These are phyloP conservation scores for Rhingia rostrata DNA, from an alignment of 2,888 invertebrate species.

Conservation along the genomic window DNA sequence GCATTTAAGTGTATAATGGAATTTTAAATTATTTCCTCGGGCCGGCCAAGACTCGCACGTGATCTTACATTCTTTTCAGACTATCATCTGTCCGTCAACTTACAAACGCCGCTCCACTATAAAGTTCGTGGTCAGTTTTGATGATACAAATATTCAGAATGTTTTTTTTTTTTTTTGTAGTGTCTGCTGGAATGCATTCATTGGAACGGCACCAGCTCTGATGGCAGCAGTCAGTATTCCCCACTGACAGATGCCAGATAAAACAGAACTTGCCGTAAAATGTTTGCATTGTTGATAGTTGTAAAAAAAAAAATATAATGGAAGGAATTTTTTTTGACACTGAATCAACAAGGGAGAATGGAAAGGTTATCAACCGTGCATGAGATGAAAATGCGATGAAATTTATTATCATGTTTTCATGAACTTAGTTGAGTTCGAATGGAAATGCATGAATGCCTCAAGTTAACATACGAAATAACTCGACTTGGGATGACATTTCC, in stretches of 20 bases:
- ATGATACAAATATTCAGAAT: neutral
- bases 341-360: slow-evolving; percentile 24
- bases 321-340: slow-evolving; percentile 41
- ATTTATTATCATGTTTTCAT: no score
- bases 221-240: slow-evolving; percentile 5
- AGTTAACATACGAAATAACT: no score
- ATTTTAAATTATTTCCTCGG: slow-evolving; percentile 65
- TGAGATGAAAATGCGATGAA: neutral
- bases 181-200: slow-evolving; percentile 53
- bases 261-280: slow-evolving; percentile 7
- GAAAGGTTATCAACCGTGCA: slow-evolving; percentile 57
- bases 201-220: slow-evolving; percentile 50
- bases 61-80: slow-evolving; percentile 40
- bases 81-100: slow-evolving; percentile 32
- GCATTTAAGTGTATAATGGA: slow-evolving; percentile 62
- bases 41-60: slow-evolving; percentile 38
- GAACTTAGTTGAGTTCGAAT: no score
- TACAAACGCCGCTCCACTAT: neutral
- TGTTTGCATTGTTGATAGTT: no score
- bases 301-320: no score
- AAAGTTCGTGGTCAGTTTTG: slow-evolving; percentile 15
- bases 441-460: no score
- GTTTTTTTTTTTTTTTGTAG: slow-evolving; percentile 21
- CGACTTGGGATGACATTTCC: no score
- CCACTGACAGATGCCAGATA: neutral